phyloP scores from a whole-genome alignment of 2,888 invertebrate genomes.

The Oscheius sp. region DNA sequence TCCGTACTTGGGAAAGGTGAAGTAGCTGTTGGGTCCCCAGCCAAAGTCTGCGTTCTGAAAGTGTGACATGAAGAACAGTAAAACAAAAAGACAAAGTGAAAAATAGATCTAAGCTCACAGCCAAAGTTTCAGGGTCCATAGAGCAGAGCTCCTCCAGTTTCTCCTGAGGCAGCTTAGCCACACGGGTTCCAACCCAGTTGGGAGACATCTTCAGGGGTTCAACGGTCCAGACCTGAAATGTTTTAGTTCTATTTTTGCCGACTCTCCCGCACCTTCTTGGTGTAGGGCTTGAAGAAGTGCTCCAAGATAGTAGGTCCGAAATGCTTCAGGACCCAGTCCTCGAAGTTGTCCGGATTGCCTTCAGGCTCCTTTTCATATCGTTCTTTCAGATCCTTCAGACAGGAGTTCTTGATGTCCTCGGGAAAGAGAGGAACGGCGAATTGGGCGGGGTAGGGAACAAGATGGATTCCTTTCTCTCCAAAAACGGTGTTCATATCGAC shows the following conservation, averaged over 20 bases:
- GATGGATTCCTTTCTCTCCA: slow-evolving; percentile 65
- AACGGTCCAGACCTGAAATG: slow-evolving; percentile 69
- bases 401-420: slow-evolving; percentile 63
- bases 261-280: slow-evolving; percentile 58
- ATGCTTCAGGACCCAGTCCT: slow-evolving; percentile 71
- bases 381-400: slow-evolving; percentile 68
- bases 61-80: too few species aligned
- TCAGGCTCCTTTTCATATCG: slow-evolving; percentile 66
- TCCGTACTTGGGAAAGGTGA: slow-evolving; percentile 72
- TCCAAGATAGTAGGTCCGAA: slow-evolving; percentile 72
- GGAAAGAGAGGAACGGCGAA: slow-evolving; percentile 73
- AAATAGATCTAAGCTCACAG: slow-evolving; percentile 40
- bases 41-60: slow-evolving; percentile 70
- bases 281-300: slow-evolving; percentile 73
- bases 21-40: slow-evolving; percentile 72
- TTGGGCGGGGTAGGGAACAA: slow-evolving; percentile 72
- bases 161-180: slow-evolving; percentile 72
- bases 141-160: slow-evolving; percentile 71
- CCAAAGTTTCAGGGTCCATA: slow-evolving; percentile 66
- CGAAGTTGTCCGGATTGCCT: slow-evolving; percentile 64
- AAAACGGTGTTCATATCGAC: slow-evolving; percentile 72
- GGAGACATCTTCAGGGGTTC: slow-evolving; percentile 70
- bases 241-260: background rate
- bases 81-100: background rate
- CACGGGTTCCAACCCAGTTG: slow-evolving; percentile 71